Base-by-base conservation (phyloP, 2,797 vertebrate genomes). In the Rhynchonycteris naso region DNA sequence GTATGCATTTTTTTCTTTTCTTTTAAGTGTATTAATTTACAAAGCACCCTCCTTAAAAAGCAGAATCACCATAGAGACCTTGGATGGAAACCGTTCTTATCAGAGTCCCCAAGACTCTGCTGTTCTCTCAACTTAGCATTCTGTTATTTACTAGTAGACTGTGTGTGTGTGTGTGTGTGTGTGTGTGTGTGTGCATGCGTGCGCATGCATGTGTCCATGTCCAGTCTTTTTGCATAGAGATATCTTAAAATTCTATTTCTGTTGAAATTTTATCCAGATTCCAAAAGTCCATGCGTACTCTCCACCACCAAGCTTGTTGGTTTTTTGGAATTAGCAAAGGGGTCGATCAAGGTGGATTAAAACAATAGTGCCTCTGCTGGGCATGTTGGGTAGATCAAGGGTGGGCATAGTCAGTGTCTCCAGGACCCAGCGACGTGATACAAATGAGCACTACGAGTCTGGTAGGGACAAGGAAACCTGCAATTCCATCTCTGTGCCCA, bases 11-110 rank as follows among this genome's bases (percentile, higher is more conserved):
- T 69, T 26, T n/a, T 52, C 88, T 86, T 76, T 33, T 66, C 80
- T 94, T 61, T 58, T 22, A 93, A 59, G 54, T 90, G 30, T 92
- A 65, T 86, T 92, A 92, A 93, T 93, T 83, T 93, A 82, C 79
- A 88, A 92, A 89, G 26, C 75, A 35, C 18, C 24, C 24, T 95
- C 88, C 80, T 82, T 72, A 56, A 80, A 95, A 84, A 93, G 47
- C 28, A 84, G 68, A 16, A 7, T 96, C 38, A 52, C 95, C 81
- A 88, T 95, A 81, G 93, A 88, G 82, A 94, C 33, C 63, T 35
- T 16, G 28, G 38, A 14, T 4, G 65, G 74, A 74, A 65, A 81
- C 18, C 0, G 0, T 38, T 83, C 89, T 82, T 26, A 88, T 71
- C 54, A 63, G 28, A 38, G 59, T 88, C n/a, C n/a, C 80, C 5